Evolutionary conservation across 2,888 invertebrate species (phyloP).

Genomic region (Mechanitis mazaeus): DNA sequence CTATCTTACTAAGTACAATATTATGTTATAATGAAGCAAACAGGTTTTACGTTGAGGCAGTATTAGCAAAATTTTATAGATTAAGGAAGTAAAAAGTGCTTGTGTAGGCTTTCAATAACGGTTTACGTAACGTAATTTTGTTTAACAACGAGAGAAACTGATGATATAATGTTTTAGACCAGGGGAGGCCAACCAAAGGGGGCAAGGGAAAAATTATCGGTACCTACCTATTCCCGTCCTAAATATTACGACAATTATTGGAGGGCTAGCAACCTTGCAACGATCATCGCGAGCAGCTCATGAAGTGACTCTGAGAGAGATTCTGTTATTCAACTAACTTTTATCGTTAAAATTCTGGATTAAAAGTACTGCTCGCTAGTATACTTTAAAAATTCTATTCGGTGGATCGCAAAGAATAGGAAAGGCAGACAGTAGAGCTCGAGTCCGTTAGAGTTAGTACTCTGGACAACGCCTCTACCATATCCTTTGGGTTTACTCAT

Average conservation of each 20-base stretch:
- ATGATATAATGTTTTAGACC: constrained; percentile 57
- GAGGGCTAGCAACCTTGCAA: too few relatives aligned
- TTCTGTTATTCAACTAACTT: too few relatives aligned
- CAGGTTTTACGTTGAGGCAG: constrained; percentile 2
- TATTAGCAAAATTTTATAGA: constrained; percentile 23
- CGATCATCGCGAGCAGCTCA: too few relatives aligned
- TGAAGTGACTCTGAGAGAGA: too few relatives aligned
- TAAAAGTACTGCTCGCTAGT: too few relatives aligned
- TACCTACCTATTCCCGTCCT: too few relatives aligned
- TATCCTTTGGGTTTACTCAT: constrained; percentile 19
- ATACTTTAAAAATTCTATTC: too few relatives aligned
- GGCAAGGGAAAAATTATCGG: too few relatives aligned
- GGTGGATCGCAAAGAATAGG: too few relatives aligned
- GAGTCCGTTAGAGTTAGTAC: not conserved
- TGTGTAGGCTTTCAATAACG: constrained; percentile 46
- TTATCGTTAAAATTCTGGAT: too few relatives aligned
- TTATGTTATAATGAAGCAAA: not conserved
- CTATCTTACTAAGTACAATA: not conserved
- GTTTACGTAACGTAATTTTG: constrained; percentile 65
- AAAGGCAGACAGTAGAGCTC: constrained; percentile 6
- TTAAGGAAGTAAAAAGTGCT: constrained; percentile 50
- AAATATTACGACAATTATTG: too few relatives aligned
- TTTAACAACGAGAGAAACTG: constrained; percentile 70
- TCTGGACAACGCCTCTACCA: constrained; percentile 12
- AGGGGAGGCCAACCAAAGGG: too few relatives aligned